Evolutionary conservation across 2,797 vertebrate genomes (phyloP).

Genomic region (Hydrocynus forskahlii): DNA sequence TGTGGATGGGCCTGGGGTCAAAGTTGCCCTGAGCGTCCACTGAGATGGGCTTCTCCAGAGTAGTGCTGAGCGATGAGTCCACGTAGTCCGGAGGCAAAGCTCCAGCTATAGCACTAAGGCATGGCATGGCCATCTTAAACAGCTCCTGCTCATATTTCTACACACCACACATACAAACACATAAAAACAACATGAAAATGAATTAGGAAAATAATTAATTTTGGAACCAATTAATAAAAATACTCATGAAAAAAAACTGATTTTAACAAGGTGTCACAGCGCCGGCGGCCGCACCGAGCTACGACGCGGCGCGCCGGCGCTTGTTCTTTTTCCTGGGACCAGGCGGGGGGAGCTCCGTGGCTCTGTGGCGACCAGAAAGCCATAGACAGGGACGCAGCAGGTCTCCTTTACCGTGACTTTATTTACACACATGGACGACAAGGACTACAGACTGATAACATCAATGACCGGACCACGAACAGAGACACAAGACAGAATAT

Average conservation of each 20-base stretch:
- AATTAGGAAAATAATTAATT: too few species aligned
- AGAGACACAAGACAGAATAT: too few species aligned
- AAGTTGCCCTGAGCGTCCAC: slow-evolving; percentile 95
- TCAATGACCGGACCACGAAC: too few species aligned
- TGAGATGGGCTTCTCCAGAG: slow-evolving; percentile 89
- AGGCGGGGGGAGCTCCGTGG: too few species aligned
- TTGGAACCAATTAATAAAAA: not conserved
- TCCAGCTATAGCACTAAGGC: slow-evolving; percentile 95
- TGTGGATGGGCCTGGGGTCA: slow-evolving; percentile 95
- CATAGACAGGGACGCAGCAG: too few species aligned
- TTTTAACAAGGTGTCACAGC: not conserved
- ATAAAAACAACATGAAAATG: not conserved
- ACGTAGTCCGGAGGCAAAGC: slow-evolving; percentile 95
- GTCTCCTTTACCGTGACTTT: too few species aligned
- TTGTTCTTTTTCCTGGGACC: too few species aligned
- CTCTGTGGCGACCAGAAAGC: too few species aligned
- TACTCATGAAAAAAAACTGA: not conserved
- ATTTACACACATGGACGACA: too few species aligned
- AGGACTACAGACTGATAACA: too few species aligned
- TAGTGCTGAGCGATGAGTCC: slow-evolving; percentile 85
- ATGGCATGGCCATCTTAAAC: slow-evolving; percentile 98
- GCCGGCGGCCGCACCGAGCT: too few species aligned
- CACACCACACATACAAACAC: slow-evolving; percentile 52
- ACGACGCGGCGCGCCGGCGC: too few species aligned
- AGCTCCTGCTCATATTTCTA: slow-evolving; percentile 96